Evolutionary conservation across 1,140 invertebrate species (phyloP).

Genomic region (Vollenhovia emeryi): DNA sequence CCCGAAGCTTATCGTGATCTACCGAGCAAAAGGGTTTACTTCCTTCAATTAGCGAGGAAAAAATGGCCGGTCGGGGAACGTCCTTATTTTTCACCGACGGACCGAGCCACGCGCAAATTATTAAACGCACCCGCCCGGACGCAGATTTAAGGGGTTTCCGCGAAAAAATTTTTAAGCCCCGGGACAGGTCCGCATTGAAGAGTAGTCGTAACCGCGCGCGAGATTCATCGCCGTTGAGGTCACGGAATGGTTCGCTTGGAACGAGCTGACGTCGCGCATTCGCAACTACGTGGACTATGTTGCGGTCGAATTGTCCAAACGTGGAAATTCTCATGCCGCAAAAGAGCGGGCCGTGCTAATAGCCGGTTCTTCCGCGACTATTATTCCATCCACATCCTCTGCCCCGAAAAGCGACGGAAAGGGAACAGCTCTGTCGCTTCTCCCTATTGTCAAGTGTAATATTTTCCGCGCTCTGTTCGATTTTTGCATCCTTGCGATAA

Average conservation of each 20-base stretch:
- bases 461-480: not conserved
- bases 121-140: conserved; percentile 36
- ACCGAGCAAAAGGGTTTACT: conserved; percentile 67
- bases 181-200: not conserved
- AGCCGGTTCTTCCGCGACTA: conserved; percentile 34
- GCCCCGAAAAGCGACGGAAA: not conserved
- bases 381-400: conserved; percentile 37
- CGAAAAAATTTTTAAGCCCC: conserved; percentile 14
- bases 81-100: conserved; percentile 64
- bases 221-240: conserved; percentile 53
- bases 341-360: conserved; percentile 56
- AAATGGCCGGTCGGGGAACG: conserved; percentile 64
- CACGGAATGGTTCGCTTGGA: conserved; percentile 13
- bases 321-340: conserved; percentile 61
- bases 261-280: conserved; percentile 60
- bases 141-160: conserved; percentile 23
- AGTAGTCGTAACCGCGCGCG: conserved; percentile 15
- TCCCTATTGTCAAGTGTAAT: not conserved
- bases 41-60: conserved; percentile 74
- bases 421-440: not conserved
- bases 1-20: conserved; percentile 72
- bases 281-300: conserved; percentile 55
- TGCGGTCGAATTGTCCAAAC: conserved; percentile 64
- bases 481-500: not conserved
- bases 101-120: conserved; percentile 54